These are phyloP conservation scores for Glareola pratincola DNA, from an alignment of 2,113 vertebrate genomes.

Conservation along the genomic window DNA sequence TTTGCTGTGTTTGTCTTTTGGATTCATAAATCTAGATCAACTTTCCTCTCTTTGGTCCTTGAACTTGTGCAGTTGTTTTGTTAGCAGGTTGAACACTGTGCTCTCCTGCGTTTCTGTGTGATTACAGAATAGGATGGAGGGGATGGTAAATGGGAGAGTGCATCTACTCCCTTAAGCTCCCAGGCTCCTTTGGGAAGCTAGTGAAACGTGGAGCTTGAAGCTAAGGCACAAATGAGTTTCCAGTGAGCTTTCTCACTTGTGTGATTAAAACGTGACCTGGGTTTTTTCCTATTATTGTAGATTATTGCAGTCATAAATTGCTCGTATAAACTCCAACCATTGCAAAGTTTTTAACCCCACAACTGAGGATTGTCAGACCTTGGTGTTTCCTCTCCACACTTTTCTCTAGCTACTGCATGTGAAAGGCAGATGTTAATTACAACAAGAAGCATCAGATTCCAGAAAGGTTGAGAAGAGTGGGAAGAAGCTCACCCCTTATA, in stretches of 20 bases:
- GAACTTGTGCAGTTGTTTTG: background rate
- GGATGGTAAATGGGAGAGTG: background rate
- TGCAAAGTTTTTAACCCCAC: background rate
- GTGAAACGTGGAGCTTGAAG: background rate
- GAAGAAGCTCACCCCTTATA: background rate
- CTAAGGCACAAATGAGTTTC: background rate
- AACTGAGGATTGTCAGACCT: background rate
- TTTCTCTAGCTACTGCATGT: background rate
- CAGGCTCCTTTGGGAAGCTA: background rate
- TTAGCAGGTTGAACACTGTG: background rate
- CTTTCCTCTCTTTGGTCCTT: slow-evolving; percentile 10
- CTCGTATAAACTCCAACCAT: background rate
- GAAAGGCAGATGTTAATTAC: background rate
- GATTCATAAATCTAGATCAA: slow-evolving; percentile 31
- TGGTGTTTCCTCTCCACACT: fast-evolving
- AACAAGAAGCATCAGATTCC: background rate
- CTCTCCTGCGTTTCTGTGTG: background rate
- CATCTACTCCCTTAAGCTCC: background rate
- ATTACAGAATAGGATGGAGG: background rate
- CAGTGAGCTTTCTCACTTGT: background rate
- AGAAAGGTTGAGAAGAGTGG: background rate
- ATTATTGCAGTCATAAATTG: background rate
- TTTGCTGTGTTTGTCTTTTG: slow-evolving; percentile 35
- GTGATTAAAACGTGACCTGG: background rate
- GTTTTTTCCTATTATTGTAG: background rate